Evolutionary conservation across 2,888 invertebrate genomes (phyloP), one percentile per base, ranked within the genome.

Genomic region (Spialia ferax): DNA sequence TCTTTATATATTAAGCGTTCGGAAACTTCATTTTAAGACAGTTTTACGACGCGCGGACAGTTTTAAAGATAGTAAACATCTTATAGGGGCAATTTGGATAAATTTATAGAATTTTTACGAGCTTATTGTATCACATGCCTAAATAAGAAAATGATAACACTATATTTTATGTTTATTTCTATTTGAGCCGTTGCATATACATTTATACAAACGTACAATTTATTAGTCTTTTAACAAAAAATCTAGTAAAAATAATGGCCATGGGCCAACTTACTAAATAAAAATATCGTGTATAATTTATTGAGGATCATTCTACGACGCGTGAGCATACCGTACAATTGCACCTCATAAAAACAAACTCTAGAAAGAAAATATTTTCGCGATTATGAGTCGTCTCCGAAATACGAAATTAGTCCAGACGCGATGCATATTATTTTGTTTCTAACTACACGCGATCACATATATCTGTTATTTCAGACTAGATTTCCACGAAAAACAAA

Each of bases 231-330:
- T 86, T 86, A 87, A 81, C 84, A 80, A 78, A 82, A 82, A 80
- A 78, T 82, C 78, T 84, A 84, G 84, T 76, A 83, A 81, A 82
- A 80, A 80, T 82, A 83, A 84, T 92, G 93, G 93, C 85, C 80
- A 74, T 69, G 84, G 87, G 93, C 93, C 93, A 93, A 92, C 77
- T 83, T 84, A 80, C 79, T 80, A 82, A 83, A 88, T 87, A 88
- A 91, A 92, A 93, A 93, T 93, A 92, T 88, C 89, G 80, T 86
- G 80, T 86, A 87, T 91, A 91, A 93, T 89, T 93, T 91, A 91
- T 93, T 86, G 79, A 79, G 79, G 86, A 88, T 85, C 85, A 89
- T 89, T 91, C 88, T 89, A 86, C 87, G 84, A 84, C 77, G 77
- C 84, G 82, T 83, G 89, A 88, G 84, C 79, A 77, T 83, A 77